Conservation (phyloP, 2,888 invertebrate genomes). For the Lamellibrachia satsuma region DNA sequence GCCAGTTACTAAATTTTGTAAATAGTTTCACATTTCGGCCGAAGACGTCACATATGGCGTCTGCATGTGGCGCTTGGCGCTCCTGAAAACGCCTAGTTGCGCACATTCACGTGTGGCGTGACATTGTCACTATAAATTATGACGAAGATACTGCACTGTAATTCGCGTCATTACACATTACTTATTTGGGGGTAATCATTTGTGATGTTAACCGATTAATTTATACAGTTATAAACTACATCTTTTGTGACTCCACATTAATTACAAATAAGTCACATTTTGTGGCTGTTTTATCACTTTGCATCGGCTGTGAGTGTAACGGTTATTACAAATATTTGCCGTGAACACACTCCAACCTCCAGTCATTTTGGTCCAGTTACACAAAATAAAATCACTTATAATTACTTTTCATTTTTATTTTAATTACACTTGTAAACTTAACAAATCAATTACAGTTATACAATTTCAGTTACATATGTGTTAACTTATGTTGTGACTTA, state of each 20-base stretch:
- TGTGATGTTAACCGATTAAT: not conserved
- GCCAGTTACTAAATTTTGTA: not conserved
- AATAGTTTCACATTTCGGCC: not conserved
- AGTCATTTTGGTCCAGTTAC: too few species aligned
- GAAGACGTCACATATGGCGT: not conserved
- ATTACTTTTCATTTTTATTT: too few species aligned
- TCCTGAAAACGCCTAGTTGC: not conserved
- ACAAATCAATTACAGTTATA: too few species aligned
- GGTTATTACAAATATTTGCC: too few species aligned
- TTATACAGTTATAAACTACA: not conserved
- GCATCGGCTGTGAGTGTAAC: too few species aligned
- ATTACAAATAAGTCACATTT: not conserved
- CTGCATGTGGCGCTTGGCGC: not conserved
- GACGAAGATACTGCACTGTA: not conserved
- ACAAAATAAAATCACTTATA: too few species aligned
- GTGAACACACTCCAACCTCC: too few species aligned
- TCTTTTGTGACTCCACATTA: not conserved
- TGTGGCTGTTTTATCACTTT: not conserved
- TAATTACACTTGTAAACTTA: too few species aligned
- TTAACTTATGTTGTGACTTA: too few species aligned
- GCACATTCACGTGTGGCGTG: not conserved
- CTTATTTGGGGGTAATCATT: not conserved
- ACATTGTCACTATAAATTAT: not conserved
- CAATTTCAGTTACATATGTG: too few species aligned
- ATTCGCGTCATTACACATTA: not conserved